Evolutionary conservation across 2,888 invertebrate species (phyloP).

Genomic region (Amiota mariae): DNA sequence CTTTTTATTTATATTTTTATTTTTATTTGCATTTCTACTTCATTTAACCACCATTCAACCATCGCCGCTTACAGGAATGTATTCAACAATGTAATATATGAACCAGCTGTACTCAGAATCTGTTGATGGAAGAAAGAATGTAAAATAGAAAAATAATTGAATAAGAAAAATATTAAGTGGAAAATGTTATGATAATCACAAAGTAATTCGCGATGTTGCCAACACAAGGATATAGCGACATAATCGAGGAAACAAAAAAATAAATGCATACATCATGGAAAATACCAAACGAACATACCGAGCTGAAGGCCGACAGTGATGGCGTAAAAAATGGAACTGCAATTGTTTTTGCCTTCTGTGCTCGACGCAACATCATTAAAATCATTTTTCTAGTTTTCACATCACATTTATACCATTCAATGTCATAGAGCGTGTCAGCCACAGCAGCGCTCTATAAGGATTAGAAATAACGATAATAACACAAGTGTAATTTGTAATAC

Average conservation of each 20-base stretch:
- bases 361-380: constrained; percentile 69
- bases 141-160: constrained; percentile 14
- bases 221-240: constrained; percentile 5
- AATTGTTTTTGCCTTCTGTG: constrained; percentile 66
- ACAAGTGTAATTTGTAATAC: background rate
- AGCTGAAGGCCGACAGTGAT: constrained; percentile 66
- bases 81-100: constrained; percentile 67
- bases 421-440: constrained; percentile 65
- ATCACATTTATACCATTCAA: constrained; percentile 72
- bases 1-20: background rate
- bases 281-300: constrained; percentile 53
- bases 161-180: constrained; percentile 25
- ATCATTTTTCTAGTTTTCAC: constrained; percentile 68
- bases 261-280: background rate
- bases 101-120: constrained; percentile 70
- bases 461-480: constrained; percentile 2
- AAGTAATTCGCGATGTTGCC: background rate
- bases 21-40: background rate
- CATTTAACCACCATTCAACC: background rate
- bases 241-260: constrained; percentile 1
- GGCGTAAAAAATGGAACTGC: constrained; percentile 71
- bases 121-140: constrained; percentile 36
- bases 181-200: constrained; percentile 44
- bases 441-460: constrained; percentile 64
- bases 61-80: constrained; percentile 57